Conservation (phyloP, 2,888 invertebrate genomes). For the Anorthoa munda region DNA sequence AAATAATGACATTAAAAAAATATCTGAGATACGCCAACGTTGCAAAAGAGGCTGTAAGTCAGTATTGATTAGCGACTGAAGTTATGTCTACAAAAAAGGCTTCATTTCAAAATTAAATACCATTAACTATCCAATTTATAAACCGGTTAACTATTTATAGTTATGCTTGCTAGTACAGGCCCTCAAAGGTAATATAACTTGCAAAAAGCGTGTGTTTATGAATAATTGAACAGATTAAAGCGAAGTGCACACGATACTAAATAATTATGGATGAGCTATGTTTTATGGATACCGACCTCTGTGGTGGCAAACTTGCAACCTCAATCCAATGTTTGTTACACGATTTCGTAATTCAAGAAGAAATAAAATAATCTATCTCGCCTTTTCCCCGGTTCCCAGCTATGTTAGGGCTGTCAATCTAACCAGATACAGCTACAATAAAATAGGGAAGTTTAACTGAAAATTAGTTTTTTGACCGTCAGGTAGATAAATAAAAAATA, state of each 20-base stretch:
- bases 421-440: too few species aligned
- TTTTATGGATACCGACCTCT: constrained; percentile 51
- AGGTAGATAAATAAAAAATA: too few species aligned
- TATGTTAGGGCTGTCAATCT: too few species aligned
- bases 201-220: constrained; percentile 46
- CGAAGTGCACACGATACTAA: constrained; percentile 50
- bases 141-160: constrained; percentile 40
- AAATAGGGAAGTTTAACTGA: too few species aligned
- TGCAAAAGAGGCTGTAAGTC: background rate
- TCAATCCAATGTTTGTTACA: constrained; percentile 41
- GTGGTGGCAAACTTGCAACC: constrained; percentile 40
- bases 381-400: too few species aligned
- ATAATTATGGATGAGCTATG: constrained; percentile 60
- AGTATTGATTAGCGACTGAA: background rate
- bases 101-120: constrained; percentile 34
- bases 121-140: constrained; percentile 26
- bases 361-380: constrained; percentile 6
- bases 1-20: constrained; percentile 31
- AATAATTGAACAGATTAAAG: constrained; percentile 58
- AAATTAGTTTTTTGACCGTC: too few species aligned
- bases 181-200: constrained; percentile 45
- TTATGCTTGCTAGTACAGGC: constrained; percentile 7
- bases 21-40: background rate
- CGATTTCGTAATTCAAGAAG: constrained; percentile 27
- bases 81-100: constrained; percentile 31